These are phyloP conservation scores for Dipodomys spectabilis DNA, from an alignment of 2,113 vertebrate genomes.

Conservation along the genomic window DNA sequence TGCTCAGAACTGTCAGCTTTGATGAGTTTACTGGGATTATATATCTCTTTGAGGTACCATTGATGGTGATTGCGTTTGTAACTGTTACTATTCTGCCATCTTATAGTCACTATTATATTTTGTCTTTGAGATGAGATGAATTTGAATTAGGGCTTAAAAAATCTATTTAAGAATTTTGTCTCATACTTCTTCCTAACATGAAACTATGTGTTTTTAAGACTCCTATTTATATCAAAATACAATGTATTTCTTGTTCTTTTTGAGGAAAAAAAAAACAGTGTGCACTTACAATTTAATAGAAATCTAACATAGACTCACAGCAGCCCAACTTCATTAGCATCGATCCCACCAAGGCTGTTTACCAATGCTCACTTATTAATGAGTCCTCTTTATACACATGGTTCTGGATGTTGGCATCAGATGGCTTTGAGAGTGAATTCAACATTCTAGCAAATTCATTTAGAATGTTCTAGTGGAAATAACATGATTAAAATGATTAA, in stretches of 20 bases:
- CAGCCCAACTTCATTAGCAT: neutral
- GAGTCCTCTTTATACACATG: neutral
- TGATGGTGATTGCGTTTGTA: neutral
- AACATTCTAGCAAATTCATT: neutral
- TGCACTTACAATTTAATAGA: slow-evolving; percentile 3
- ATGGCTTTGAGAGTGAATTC: neutral
- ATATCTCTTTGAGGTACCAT: neutral
- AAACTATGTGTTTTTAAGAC: neutral
- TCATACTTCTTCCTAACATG: neutral
- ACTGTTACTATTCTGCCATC: neutral
- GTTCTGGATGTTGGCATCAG: neutral
- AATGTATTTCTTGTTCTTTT: neutral
- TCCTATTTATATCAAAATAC: neutral
- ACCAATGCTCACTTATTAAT: neutral
- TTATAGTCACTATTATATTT: neutral
- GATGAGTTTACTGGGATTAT: neutral
- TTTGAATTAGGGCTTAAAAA: neutral
- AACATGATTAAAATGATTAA: neutral
- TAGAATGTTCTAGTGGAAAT: neutral
- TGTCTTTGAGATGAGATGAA: neutral
- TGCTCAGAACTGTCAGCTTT: neutral
- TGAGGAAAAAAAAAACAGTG: neutral
- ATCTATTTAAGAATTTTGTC: neutral
- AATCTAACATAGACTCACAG: neutral
- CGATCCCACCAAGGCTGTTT: neutral